Base-by-base conservation (phyloP, 2,888 invertebrate species). In the Alentia gelatinosa region DNA sequence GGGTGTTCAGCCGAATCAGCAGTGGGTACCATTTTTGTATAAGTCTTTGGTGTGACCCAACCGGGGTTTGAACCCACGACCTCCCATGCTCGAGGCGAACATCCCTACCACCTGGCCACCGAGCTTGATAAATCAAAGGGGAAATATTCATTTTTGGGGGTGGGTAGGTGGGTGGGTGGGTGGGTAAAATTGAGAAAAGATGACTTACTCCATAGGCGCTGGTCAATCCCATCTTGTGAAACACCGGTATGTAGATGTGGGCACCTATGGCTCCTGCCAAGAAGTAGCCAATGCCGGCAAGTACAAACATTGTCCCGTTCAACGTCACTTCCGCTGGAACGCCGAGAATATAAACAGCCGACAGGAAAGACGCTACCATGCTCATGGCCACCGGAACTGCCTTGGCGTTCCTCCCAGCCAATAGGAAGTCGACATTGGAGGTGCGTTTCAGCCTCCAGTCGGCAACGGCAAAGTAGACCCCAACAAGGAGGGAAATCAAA, bases 251-350 rank as follows among this genome's bases (percentile, higher is more conserved):
- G 90, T 94, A 95, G 23, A 95, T 92, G 91, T 94, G 94, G 23
- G 95, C 94, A 9, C 94, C 91, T 91, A 94, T 91, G 23, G 94
- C 98, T 0, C 98, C 98, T 12, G 97, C 98, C 19, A 98, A 95
- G 40, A 98, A 96, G 96, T 98, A 98, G 0, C 98, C 97, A 56
- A 98, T 93, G 95, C 93, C 93, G 19, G 94, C 93, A 40, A 94
- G 92, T 93, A 93, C 93, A 96, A 98, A 98, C 96, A 98, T 98
- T 0, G 98, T 98, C 33, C 98, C 98, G 95, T 98, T 97, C 94
- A 97, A 97, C 96, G 93, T 94, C n/a, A 94, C 93, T 91, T 95
- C 95, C 9, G 93, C 93, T 0, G 95, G 95, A 0, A 94, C 93
- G 9, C 94, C 94, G 19, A 95, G 93, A 37, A 95, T 93, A 37